Conservation (phyloP, 2,113 vertebrate genomes). For the Himantopus leucocephalus region DNA sequence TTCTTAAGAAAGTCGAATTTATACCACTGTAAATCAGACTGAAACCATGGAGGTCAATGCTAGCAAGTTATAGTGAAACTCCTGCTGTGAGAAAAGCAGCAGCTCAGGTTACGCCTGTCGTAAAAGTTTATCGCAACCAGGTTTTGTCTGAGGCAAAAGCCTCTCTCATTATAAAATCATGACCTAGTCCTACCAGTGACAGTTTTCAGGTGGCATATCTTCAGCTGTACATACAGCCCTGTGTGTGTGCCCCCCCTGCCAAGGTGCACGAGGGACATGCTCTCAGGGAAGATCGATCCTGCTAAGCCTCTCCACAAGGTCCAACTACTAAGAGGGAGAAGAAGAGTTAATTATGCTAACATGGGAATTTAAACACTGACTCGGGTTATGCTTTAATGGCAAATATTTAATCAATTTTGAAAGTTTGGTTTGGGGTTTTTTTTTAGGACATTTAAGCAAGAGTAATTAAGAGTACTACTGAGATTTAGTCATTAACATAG, state of each 20-base stretch:
- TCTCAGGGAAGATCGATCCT: not conserved
- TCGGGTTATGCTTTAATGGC: not conserved
- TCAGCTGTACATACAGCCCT: not conserved
- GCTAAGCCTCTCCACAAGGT: not conserved
- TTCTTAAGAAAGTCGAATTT: not conserved
- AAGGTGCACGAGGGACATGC: accelerated
- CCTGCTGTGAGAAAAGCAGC: not conserved
- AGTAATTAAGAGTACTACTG: not conserved
- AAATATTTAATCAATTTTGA: not conserved
- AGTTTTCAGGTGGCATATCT: not conserved
- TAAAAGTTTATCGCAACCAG: not conserved
- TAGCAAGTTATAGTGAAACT: not conserved
- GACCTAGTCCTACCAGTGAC: not conserved
- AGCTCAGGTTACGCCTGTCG: accelerated
- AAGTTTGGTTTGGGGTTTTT: not conserved
- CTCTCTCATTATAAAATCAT: not conserved
- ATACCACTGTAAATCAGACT: not conserved
- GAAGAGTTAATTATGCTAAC: not conserved
- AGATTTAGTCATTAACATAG: not conserved
- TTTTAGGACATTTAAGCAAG: not conserved
- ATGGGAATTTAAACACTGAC: not conserved
- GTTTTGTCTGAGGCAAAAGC: not conserved
- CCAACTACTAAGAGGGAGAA: not conserved
- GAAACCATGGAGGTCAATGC: not conserved
- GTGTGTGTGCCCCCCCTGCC: not conserved